Evolutionary conservation across 23 tunicate genomes (phyloP).

Genomic region (Trididemnum clinides): DNA sequence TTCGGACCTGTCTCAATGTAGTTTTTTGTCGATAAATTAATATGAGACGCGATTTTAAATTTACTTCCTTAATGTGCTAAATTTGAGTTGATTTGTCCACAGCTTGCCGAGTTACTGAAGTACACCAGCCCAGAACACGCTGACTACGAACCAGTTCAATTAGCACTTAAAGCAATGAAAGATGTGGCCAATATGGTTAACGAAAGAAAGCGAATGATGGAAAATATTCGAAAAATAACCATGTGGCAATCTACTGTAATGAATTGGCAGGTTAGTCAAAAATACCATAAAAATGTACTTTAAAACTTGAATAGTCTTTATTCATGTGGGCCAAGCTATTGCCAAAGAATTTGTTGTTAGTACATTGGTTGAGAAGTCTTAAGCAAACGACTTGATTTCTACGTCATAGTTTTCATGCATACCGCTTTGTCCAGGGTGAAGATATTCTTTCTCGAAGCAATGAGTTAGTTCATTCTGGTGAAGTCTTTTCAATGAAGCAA

Average conservation of each 20-base stretch:
- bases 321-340: too few relatives aligned
- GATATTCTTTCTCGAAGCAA: constrained; percentile 68
- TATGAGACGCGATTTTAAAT: too few relatives aligned
- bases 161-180: constrained; percentile 85
- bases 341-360: too few relatives aligned
- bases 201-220: constrained; percentile 85
- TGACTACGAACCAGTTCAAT: constrained; percentile 54
- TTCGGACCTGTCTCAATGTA: too few relatives aligned
- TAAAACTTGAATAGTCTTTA: too few relatives aligned
- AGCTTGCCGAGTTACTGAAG: constrained; percentile 88
- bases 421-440: constrained; percentile 54
- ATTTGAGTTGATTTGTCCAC: too few relatives aligned
- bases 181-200: constrained; percentile 77
- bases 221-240: constrained; percentile 68
- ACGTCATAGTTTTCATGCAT: too few relatives aligned
- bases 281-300: too few relatives aligned
- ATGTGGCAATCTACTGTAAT: constrained; percentile 81
- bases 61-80: too few relatives aligned
- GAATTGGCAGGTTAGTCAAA: constrained; percentile 70
- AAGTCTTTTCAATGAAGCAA: constrained; percentile 25
- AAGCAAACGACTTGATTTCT: too few relatives aligned
- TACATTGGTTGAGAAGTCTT: too few relatives aligned
- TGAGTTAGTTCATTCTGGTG: constrained; percentile 80
- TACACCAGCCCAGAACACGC: constrained; percentile 73
- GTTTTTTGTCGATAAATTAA: too few relatives aligned